Base-by-base conservation (phyloP, 2,113 vertebrate genomes). In the Periophthalmus modestus region DNA sequence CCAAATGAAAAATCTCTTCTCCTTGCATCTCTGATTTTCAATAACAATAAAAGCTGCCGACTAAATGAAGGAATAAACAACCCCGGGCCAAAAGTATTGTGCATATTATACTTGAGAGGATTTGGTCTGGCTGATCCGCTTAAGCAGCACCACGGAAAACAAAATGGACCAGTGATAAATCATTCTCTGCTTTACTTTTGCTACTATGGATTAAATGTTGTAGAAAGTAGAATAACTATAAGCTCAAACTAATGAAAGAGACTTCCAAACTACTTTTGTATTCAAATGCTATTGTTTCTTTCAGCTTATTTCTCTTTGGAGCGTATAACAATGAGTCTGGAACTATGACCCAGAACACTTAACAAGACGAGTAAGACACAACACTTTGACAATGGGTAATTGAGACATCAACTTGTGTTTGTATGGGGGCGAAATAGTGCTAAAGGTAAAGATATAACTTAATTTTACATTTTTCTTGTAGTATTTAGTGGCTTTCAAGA, bases 161-260 rank as follows among this genome's bases (percentile, higher is more conserved):
- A 54, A 73, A 65, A 65, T 43, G 16, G 16, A 65, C 62, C 62
- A 65, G 19, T 19, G n/a, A 34, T 62, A 54, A 72, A 75, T 34
- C 59, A 63, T 82, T 71, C 52, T 47, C 50, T 68, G 66, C 66
- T 73, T 75, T 10, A 1, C 15, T 68, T 82, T 59, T 77, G 66
- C 69, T 54, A 68, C 77, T 80, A 82, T 58, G 36, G 72, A 82
- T 84, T 71, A 66, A 46, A 55, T 43, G 54, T 75, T 28, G 3
- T 47, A 15, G 74, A 82, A 77, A 75, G 43, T 23, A 21, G 67
- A 43, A 24, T 68, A 58, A 67, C 74, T 19, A 71, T 48, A 71
- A 75, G 72, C 80, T 75, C 47, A 74, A 73, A 66, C 69, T 82
- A 80, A 74, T 66, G 75, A 50, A 73, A 39, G 68, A 55, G 61